These are phyloP conservation scores for Agrilus planipennis DNA, from an alignment of 1,140 invertebrate genomes.

Conservation along the genomic window DNA sequence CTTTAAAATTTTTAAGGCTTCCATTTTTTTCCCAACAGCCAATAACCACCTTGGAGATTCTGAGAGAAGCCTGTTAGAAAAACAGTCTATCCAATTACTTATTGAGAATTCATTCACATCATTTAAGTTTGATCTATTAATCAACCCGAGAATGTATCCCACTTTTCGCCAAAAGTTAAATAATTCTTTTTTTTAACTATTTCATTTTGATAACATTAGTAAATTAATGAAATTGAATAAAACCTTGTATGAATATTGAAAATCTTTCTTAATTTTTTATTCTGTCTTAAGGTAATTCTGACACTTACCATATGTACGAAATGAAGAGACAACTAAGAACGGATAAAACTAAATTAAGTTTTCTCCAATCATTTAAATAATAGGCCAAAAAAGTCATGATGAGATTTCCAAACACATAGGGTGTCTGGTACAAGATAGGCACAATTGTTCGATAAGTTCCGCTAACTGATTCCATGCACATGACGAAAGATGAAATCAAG, in stretches of 20 bases:
- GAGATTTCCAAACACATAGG: slow-evolving; percentile 55
- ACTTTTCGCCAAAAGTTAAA: no score
- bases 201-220: no score
- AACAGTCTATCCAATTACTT: background rate
- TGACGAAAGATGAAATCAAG: slow-evolving; percentile 53
- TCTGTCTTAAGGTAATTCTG: no score
- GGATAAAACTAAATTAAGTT: slow-evolving; percentile 60
- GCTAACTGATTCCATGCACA: slow-evolving; percentile 47
- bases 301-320: slow-evolving; percentile 50
- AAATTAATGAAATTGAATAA: no score
- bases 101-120: no score
- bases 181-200: no score
- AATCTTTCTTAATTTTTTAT: no score
- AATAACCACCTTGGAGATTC: slow-evolving; percentile 75
- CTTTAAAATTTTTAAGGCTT: slow-evolving; percentile 53
- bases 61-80: slow-evolving; percentile 48
- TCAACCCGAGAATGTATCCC: no score
- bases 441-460: slow-evolving; percentile 53
- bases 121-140: no score
- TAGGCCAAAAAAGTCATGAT: slow-evolving; percentile 47
- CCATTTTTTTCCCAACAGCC: slow-evolving; percentile 49
- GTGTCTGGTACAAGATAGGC: slow-evolving; percentile 57
- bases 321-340: slow-evolving; percentile 55
- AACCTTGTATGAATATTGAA: no score
- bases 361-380: slow-evolving; percentile 55